Conservation (phyloP, 2,888 invertebrate species). For the Caenorhabditis sp. region DNA sequence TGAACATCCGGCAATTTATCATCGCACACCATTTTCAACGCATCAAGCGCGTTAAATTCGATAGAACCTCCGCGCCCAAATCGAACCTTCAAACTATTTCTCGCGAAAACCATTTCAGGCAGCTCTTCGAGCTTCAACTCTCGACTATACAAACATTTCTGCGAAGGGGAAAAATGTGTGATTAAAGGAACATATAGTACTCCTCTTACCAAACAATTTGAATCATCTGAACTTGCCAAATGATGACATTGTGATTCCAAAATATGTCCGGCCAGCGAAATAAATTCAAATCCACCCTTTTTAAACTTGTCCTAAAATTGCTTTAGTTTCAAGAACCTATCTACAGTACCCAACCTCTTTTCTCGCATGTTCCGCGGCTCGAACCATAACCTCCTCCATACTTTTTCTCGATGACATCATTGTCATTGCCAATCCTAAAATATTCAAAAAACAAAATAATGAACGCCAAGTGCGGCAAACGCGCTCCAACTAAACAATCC, state of each 20-base stretch:
- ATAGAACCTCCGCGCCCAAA: conserved; percentile 77
- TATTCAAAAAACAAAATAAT: background rate
- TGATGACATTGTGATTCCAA: conserved; percentile 55
- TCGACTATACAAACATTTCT: conserved; percentile 57
- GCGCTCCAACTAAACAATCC: background rate
- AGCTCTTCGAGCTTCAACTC: conserved; percentile 60
- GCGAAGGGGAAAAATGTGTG: too few relatives aligned
- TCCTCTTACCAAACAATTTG: conserved; percentile 37
- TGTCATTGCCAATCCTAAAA: background rate
- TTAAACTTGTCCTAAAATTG: conserved; percentile 4
- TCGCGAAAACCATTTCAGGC: conserved; percentile 98
- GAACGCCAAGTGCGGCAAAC: background rate
- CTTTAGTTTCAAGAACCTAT: too few relatives aligned
- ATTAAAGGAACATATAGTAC: too few relatives aligned
- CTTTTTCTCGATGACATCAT: background rate
- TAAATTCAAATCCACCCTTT: conserved; percentile 38
- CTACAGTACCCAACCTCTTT: background rate
- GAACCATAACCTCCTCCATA: conserved; percentile 21
- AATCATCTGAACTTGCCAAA: conserved; percentile 9
- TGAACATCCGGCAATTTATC: conserved; percentile 62
- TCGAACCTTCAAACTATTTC: conserved; percentile 81
- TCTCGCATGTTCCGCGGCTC: conserved; percentile 21
- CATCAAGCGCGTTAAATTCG: conserved; percentile 89
- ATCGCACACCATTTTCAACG: conserved; percentile 80
- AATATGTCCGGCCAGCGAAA: conserved; percentile 52